phyloP scores from a whole-genome alignment of 2,113 vertebrate species.

The Proterorhinus semilunaris region DNA sequence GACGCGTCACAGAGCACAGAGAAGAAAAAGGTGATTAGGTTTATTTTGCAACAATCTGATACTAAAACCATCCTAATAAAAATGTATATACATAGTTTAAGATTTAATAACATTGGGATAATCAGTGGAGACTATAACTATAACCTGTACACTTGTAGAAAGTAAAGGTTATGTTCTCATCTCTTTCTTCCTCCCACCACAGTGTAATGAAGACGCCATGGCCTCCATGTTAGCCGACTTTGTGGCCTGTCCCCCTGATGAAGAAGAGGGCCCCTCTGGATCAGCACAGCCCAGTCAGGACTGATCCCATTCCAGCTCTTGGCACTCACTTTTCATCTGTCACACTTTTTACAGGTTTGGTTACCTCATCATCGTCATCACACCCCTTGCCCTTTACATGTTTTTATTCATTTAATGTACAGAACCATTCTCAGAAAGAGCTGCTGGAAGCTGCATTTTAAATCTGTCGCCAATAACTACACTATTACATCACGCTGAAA shows the following conservation, averaged over 20 bases:
- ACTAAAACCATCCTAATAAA: too few relatives aligned
- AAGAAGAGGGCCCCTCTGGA: slow-evolving; percentile 71
- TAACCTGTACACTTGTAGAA: not conserved
- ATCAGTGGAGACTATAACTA: too few relatives aligned
- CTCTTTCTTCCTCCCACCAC: slow-evolving; percentile 2
- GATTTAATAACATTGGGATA: too few relatives aligned
- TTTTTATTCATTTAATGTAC: slow-evolving; percentile 10
- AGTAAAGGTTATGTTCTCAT: not conserved
- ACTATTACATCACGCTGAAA: not conserved
- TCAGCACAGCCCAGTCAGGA: slow-evolving; percentile 19
- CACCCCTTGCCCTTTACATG: not conserved
- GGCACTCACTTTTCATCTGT: not conserved
- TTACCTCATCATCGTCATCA: slow-evolving; percentile 16
- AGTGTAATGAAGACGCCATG: slow-evolving; percentile 79
- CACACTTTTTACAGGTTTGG: slow-evolving; percentile 4
- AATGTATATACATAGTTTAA: too few relatives aligned
- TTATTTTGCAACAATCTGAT: too few relatives aligned
- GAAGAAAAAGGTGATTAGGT: slow-evolving; percentile 67
- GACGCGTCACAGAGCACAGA: slow-evolving; percentile 58
- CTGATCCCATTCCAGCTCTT: slow-evolving; percentile 4
- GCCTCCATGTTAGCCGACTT: slow-evolving; percentile 91
- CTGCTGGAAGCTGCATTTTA: not conserved
- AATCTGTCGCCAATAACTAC: not conserved
- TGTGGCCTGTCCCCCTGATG: slow-evolving; percentile 87
- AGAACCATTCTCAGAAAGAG: not conserved